Conservation (phyloP, 1,140 invertebrate species). For the Drosophila pandora region DNA sequence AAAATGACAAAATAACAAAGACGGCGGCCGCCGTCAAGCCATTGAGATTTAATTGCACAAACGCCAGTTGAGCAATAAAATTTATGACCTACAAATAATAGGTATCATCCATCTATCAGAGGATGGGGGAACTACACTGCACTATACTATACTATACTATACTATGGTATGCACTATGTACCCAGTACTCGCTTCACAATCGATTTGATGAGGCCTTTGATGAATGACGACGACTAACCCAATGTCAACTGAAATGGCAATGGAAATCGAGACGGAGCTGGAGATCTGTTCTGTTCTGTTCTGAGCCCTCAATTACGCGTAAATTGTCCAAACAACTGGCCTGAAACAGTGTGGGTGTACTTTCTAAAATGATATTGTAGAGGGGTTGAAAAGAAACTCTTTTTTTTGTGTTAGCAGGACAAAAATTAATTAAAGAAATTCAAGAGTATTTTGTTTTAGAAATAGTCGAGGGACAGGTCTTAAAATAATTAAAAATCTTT, state of each 20-base stretch:
- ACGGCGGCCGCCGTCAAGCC: conserved; percentile 58
- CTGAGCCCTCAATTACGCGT: conserved; percentile 65
- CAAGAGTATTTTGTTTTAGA: too few relatives aligned
- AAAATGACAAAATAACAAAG: conserved; percentile 67
- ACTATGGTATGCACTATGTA: background rate
- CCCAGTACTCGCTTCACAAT: conserved; percentile 36
- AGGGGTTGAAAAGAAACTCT: background rate
- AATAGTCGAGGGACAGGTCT: too few relatives aligned
- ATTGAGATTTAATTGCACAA: conserved; percentile 83
- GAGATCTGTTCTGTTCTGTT: conserved; percentile 32
- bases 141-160: background rate
- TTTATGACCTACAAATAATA: conserved; percentile 84
- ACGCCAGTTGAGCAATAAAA: conserved; percentile 83
- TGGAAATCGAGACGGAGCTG: conserved; percentile 18
- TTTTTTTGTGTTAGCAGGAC: background rate
- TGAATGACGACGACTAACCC: conserved; percentile 47
- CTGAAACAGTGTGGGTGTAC: background rate
- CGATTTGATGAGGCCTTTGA: conserved; percentile 54
- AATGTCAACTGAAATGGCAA: conserved; percentile 37
- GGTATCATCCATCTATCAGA: conserved; percentile 55
- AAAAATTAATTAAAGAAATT: background rate
- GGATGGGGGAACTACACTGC: background rate
- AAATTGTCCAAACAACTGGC: conserved; percentile 60
- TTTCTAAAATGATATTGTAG: background rate
- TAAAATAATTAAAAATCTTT: too few relatives aligned